Evolutionary conservation across 2,113 vertebrate genomes (phyloP).

Genomic region (Pavo muticus): DNA sequence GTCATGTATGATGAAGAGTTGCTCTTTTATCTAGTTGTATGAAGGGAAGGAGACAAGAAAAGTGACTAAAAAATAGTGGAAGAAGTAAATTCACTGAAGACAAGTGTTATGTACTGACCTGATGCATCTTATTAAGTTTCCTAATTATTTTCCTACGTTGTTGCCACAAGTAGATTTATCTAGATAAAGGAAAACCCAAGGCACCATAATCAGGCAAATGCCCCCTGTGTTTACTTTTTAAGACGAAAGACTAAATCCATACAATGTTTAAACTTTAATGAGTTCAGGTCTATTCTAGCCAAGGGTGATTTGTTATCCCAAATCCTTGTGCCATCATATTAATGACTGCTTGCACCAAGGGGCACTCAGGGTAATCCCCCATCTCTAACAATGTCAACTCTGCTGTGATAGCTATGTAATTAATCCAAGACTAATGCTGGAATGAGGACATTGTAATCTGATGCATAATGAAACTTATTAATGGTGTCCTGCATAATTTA

Average conservation of each 20-base stretch:
- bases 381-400: conserved; percentile 47
- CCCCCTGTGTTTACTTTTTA: background rate
- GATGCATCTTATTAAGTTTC: background rate
- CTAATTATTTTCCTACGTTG: background rate
- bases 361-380: conserved; percentile 52
- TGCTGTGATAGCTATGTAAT: conserved; percentile 52
- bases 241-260: conserved; percentile 59
- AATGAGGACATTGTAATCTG: conserved; percentile 50
- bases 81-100: background rate
- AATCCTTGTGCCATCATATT: conserved; percentile 62
- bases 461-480: conserved; percentile 71
- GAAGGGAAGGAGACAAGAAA: background rate
- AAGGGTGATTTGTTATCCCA: conserved; percentile 63
- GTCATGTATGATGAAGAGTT: background rate
- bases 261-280: conserved; percentile 58
- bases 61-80: fast-evolving
- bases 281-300: conserved; percentile 36
- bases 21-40: background rate
- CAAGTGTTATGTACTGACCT: background rate
- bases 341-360: conserved; percentile 56
- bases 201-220: background rate
- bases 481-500: conserved; percentile 69
- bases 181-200: background rate
- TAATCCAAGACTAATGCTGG: conserved; percentile 40
- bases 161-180: background rate